These are phyloP conservation scores for Drosophila longiperda DNA, from an alignment of 2,888 invertebrate species.

Conservation along the genomic window DNA sequence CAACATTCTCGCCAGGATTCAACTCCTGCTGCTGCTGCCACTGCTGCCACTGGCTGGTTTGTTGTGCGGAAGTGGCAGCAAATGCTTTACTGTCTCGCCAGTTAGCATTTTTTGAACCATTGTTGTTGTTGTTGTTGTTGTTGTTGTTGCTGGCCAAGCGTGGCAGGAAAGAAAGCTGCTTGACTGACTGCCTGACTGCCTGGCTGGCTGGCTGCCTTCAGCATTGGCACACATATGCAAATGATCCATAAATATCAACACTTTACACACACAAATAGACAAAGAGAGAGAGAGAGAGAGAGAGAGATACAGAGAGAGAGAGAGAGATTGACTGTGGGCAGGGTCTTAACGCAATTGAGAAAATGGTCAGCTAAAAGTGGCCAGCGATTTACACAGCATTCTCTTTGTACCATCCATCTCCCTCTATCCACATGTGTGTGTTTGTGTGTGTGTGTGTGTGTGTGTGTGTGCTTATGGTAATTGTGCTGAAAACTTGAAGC, in stretches of 20 bases:
- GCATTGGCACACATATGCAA: constrained; percentile 74
- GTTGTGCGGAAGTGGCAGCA: constrained; percentile 73
- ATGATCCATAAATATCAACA: constrained; percentile 81
- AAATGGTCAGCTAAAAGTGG: constrained; percentile 68
- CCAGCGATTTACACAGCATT: constrained; percentile 67
- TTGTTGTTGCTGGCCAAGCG: constrained; percentile 49
- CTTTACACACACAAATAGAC: constrained; percentile 48
- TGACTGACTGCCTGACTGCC: constrained; percentile 10
- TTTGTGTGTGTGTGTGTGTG: constrained; percentile 9
- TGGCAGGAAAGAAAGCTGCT: constrained; percentile 47
- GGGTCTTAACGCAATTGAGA: constrained; percentile 60
- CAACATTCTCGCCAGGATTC: constrained; percentile 27
- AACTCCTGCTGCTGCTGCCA: not conserved
- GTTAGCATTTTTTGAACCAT: constrained; percentile 68
- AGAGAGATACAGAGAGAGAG: not conserved
- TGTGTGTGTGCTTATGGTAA: constrained; percentile 71
- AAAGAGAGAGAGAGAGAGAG: not conserved
- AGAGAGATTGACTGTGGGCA: constrained; percentile 6
- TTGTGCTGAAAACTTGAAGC: constrained; percentile 79
- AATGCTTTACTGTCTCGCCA: constrained; percentile 78
- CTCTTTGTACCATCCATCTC: constrained; percentile 34
- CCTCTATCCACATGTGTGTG: constrained; percentile 18
- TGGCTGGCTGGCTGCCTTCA: constrained; percentile 18
- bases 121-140: constrained; percentile 65
- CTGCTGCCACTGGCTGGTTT: not conserved